Conservation (phyloP, 2,797 vertebrate species). For the Schizopygopsis malacanthus region DNA sequence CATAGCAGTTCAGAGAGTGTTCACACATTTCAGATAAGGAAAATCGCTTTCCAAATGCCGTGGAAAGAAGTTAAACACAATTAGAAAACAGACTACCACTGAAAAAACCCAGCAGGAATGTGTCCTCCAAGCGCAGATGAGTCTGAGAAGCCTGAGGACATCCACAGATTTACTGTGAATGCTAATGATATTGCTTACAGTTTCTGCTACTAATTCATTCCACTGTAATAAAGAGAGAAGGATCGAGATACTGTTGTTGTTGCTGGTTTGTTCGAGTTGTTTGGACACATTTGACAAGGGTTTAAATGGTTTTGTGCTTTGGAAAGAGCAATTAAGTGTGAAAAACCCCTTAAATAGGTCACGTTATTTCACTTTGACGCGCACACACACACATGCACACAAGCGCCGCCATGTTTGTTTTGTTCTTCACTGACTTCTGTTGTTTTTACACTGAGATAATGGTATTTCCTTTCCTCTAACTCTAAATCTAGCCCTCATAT, state of each 20-base stretch:
- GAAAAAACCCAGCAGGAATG: conserved; percentile 11
- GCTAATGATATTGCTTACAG: conserved; percentile 7
- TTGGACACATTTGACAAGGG: conserved; percentile 36
- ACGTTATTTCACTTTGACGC: conserved; percentile 49
- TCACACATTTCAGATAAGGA: conserved; percentile 19
- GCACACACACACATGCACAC: background rate
- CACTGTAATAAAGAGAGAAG: background rate
- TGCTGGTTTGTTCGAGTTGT: conserved; percentile 19
- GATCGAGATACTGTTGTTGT: background rate
- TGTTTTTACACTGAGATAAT: background rate
- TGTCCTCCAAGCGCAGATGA: background rate
- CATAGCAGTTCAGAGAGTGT: background rate
- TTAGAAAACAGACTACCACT: conserved; percentile 29
- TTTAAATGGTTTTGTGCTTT: conserved; percentile 37
- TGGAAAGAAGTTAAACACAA: conserved; percentile 39
- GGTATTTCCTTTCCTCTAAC: background rate
- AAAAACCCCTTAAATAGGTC: conserved; percentile 37
- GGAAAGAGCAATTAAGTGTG: conserved; percentile 25
- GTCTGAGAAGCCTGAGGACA: conserved; percentile 25
- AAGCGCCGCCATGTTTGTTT: background rate
- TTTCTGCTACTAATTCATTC: conserved; percentile 23
- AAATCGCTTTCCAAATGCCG: conserved; percentile 39
- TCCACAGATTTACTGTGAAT: conserved; percentile 22
- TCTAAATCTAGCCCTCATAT: background rate
- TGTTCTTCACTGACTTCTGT: background rate